These are phyloP conservation scores for Eristalinus aeneus DNA, from an alignment of 2,888 invertebrate species.

Conservation along the genomic window DNA sequence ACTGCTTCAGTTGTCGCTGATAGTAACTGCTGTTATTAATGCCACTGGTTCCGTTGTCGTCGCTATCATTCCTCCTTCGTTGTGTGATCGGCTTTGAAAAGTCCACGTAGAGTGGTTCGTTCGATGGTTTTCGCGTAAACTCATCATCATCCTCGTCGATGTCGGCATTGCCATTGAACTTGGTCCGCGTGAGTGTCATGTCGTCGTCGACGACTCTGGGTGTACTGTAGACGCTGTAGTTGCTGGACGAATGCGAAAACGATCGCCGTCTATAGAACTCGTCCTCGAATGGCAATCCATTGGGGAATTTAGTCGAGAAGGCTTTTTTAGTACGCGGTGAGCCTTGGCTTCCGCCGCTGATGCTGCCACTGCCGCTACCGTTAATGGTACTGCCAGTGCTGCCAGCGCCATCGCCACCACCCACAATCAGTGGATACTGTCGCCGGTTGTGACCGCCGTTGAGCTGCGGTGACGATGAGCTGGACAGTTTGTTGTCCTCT, in stretches of 20 bases:
- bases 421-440: conserved; percentile 41
- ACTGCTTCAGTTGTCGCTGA: conserved; percentile 69
- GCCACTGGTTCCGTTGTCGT: conserved; percentile 69
- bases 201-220: conserved; percentile 61
- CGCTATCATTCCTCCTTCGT: conserved; percentile 67
- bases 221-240: conserved; percentile 79
- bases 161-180: conserved; percentile 57
- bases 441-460: conserved; percentile 59
- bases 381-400: conserved; percentile 71
- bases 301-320: conserved; percentile 80
- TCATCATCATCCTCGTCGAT: conserved; percentile 76
- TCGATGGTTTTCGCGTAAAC: conserved; percentile 80
- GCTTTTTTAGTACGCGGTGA: conserved; percentile 78
- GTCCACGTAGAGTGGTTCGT: conserved; percentile 80
- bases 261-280: conserved; percentile 79
- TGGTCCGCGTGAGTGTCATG: conserved; percentile 70
- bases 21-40: conserved; percentile 57
- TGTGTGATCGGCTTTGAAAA: conserved; percentile 78
- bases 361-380: conserved; percentile 75
- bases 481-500: conserved; percentile 75
- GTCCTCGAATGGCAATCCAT: conserved; percentile 80
- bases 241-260: conserved; percentile 80
- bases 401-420: conserved; percentile 61
- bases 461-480: conserved; percentile 74
- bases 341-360: conserved; percentile 78